These are phyloP conservation scores for Uloborus plumipes DNA, from an alignment of 2,888 invertebrate genomes.

Conservation along the genomic window DNA sequence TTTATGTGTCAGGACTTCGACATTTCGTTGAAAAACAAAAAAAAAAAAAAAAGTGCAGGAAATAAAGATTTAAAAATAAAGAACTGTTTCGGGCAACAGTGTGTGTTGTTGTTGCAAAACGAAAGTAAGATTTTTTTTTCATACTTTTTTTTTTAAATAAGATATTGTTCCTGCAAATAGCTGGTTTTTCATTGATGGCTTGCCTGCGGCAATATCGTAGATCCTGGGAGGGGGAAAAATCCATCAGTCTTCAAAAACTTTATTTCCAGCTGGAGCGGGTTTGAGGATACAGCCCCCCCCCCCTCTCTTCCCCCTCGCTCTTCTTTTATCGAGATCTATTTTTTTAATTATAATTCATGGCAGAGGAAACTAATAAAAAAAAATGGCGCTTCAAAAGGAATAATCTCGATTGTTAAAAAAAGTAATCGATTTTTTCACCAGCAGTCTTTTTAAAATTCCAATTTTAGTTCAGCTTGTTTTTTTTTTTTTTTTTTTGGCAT, in stretches of 20 bases:
- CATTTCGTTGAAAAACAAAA: too few species aligned
- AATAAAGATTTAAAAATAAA: too few species aligned
- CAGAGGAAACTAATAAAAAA: slow-evolving; percentile 41
- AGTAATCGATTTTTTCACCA: not conserved
- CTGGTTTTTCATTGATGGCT: slow-evolving; percentile 14
- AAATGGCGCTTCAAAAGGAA: not conserved
- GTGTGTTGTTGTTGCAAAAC: slow-evolving; percentile 6
- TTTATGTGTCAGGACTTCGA: too few species aligned
- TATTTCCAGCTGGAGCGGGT: slow-evolving; percentile 35
- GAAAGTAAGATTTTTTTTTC: not conserved
- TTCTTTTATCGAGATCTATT: slow-evolving; percentile 15
- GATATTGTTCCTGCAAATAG: slow-evolving; percentile 16
- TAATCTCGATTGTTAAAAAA: not conserved
- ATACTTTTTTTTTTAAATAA: not conserved
- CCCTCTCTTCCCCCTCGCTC: not conserved
- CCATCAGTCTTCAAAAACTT: slow-evolving; percentile 36
- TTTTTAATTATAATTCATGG: slow-evolving; percentile 47
- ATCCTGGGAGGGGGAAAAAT: slow-evolving; percentile 1
- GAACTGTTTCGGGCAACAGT: slow-evolving; percentile 3
- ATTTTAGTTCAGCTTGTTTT: not conserved
- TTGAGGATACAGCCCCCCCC: not conserved
- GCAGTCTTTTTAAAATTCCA: slow-evolving; percentile 4
- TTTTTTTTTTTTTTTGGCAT: not conserved
- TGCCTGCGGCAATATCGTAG: slow-evolving; percentile 11
- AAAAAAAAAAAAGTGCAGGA: too few species aligned